A percentile compares a stretch with the other conserved stretches of the same genome.
Evolutionary conservation across 2,113 vertebrate species (phyloP).

Genomic region (Pleuronectes platessa): DNA sequence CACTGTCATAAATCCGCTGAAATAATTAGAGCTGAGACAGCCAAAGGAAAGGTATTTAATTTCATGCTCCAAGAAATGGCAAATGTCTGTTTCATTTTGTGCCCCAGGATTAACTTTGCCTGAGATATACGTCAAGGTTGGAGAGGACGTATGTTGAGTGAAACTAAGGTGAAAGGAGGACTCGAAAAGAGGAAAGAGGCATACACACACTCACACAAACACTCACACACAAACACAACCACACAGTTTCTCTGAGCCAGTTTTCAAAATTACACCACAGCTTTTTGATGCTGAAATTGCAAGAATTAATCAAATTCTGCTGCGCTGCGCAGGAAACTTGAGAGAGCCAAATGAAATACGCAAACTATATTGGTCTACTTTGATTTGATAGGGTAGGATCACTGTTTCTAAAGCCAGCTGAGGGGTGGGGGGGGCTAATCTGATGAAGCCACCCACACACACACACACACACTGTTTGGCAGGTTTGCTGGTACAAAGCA

Average conservation of each 20-base stretch:
- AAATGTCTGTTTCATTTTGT: conserved; percentile 43
- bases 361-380: conserved; percentile 20
- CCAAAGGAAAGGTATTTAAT: conserved; percentile 57
- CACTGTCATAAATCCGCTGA: conserved; percentile 42
- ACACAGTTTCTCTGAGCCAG: conserved; percentile 4
- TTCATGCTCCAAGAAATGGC: conserved; percentile 53
- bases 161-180: conserved; percentile 18
- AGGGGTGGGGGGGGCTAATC: conserved; percentile 13
- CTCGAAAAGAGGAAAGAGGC: no score
- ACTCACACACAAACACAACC: not conserved
- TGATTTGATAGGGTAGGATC: conserved; percentile 48
- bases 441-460: conserved; percentile 8
- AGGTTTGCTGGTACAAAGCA: conserved; percentile 18
- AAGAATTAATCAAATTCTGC: conserved; percentile 37
- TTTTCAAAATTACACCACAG: conserved; percentile 14
- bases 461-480: conserved; percentile 6
- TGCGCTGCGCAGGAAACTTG: conserved; percentile 1
- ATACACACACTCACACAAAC: not conserved
- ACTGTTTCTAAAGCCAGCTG: conserved; percentile 28
- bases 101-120: conserved; percentile 30
- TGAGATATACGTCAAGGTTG: conserved; percentile 36
- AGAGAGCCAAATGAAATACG: conserved; percentile 18
- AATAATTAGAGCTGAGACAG: conserved; percentile 57
- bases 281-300: conserved; percentile 34
- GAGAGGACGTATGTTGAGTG: conserved; percentile 14